Percentiles rank a stretch among this genome's conserved stretches.
Evolutionary conservation across 2,888 invertebrate genomes (phyloP).

Genomic region (Lasioglossum zephyrum): DNA sequence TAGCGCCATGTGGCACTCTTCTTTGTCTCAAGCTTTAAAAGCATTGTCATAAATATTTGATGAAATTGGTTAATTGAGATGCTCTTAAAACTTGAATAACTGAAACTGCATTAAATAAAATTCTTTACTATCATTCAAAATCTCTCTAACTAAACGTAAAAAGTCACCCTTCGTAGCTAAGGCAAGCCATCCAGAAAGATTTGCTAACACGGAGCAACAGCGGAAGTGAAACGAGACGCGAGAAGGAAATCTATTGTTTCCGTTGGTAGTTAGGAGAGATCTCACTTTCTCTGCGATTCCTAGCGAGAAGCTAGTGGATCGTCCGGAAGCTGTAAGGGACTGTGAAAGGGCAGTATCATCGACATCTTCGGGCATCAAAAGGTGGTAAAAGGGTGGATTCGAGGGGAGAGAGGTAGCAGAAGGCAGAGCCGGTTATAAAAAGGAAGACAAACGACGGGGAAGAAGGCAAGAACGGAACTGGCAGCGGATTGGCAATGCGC

Average conservation of each 20-base stretch:
- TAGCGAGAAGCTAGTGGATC: neutral
- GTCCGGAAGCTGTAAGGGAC: neutral
- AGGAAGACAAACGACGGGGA: conserved; percentile 37
- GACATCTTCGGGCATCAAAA: conserved; percentile 11
- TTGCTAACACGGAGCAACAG: neutral
- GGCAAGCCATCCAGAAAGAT: neutral
- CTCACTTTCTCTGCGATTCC: neutral
- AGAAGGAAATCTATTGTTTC: neutral
- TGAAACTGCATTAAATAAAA: neutral
- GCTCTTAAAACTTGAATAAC: neutral
- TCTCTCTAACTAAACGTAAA: neutral
- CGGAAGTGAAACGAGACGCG: neutral
- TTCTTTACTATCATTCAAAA: neutral
- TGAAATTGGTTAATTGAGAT: neutral
- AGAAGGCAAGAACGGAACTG: conserved; percentile 34
- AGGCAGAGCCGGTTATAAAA: conserved; percentile 30
- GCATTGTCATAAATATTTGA: neutral
- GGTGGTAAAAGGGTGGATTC: conserved; percentile 4
- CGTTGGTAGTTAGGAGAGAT: neutral
- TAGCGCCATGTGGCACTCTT: neutral
- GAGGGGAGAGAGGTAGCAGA: neutral
- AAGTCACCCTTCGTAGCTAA: neutral
- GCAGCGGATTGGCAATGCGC: conserved; percentile 65
- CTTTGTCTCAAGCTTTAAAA: neutral
- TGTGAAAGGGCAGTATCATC: neutral